These are phyloP conservation scores for Tiphia femorata DNA, from an alignment of 2,888 invertebrate genomes.

Conservation along the genomic window DNA sequence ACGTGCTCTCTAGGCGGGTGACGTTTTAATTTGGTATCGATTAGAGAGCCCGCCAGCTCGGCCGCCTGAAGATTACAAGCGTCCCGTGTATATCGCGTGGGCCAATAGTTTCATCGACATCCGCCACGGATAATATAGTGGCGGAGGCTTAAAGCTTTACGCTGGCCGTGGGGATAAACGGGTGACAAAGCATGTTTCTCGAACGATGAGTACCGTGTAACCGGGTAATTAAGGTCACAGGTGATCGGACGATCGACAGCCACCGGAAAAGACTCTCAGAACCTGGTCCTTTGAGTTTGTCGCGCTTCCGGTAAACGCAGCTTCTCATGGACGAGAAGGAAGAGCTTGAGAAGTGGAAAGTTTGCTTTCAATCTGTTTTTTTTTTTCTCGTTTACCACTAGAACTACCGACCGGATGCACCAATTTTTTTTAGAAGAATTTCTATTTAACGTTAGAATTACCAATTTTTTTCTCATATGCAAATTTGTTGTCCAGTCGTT, in stretches of 20 bases:
- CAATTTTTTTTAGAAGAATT: too few species aligned
- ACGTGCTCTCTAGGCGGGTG: conserved; percentile 9
- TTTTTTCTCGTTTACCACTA: too few species aligned
- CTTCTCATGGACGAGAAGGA: too few species aligned
- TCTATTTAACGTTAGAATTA: too few species aligned
- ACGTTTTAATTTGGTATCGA: conserved; percentile 38
- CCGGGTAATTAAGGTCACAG: conserved; percentile 34
- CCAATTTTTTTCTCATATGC: too few species aligned
- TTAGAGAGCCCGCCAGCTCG: conserved; percentile 16
- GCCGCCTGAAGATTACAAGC: conserved; percentile 19
- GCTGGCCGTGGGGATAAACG: conserved; percentile 27
- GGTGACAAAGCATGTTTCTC: conserved; percentile 31
- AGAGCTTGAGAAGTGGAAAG: too few species aligned
- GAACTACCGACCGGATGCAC: too few species aligned
- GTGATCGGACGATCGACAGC: conserved; percentile 31
- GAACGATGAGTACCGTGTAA: conserved; percentile 33
- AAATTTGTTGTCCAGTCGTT: too few species aligned
- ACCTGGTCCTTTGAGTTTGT: too few species aligned
- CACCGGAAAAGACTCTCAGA: too few species aligned
- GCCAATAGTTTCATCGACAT: conserved; percentile 34
- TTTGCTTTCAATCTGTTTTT: too few species aligned
- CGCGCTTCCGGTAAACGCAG: too few species aligned
- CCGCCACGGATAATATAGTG: conserved; percentile 23
- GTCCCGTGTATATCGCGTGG: conserved; percentile 19
- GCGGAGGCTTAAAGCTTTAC: conserved; percentile 17